These are phyloP conservation scores for Tokudaia tokunoshimensis DNA, from an alignment of 2,797 vertebrate genomes.

Conservation along the genomic window DNA sequence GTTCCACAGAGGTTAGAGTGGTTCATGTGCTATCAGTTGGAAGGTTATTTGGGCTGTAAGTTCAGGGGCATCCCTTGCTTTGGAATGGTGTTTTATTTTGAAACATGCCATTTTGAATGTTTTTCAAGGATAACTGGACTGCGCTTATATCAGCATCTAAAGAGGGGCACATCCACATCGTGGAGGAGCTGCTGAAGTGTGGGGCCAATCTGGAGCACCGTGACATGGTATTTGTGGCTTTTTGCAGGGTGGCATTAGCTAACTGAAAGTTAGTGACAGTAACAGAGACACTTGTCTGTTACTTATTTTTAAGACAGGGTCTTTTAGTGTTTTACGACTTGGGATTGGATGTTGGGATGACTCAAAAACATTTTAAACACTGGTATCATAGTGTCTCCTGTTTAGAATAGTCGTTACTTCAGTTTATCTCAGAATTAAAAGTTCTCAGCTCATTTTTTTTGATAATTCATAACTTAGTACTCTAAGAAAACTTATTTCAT, in stretches of 20 bases:
- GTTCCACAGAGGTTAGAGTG: background rate
- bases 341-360: background rate
- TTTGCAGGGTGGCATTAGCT: accelerated
- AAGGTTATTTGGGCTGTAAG: conserved; percentile 89
- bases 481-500: background rate
- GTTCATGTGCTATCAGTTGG: conserved; percentile 87
- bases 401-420: background rate
- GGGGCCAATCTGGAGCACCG: conserved; percentile 96
- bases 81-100: conserved; percentile 14
- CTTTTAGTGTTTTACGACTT: background rate
- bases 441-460: background rate
- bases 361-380: background rate
- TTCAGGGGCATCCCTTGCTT: background rate
- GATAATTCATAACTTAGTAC: background rate
- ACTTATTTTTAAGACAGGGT: background rate
- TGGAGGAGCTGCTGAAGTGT: conserved; percentile 93
- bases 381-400: background rate
- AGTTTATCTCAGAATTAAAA: conserved; percentile 32
- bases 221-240: conserved; percentile 92
- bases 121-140: conserved; percentile 97
- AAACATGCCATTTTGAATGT: conserved; percentile 35
- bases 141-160: conserved; percentile 97
- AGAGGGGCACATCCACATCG: conserved; percentile 95
- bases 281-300: background rate
- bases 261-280: background rate